Base-by-base conservation (phyloP, 1,140 invertebrate species). In the Ceratina japonica region DNA sequence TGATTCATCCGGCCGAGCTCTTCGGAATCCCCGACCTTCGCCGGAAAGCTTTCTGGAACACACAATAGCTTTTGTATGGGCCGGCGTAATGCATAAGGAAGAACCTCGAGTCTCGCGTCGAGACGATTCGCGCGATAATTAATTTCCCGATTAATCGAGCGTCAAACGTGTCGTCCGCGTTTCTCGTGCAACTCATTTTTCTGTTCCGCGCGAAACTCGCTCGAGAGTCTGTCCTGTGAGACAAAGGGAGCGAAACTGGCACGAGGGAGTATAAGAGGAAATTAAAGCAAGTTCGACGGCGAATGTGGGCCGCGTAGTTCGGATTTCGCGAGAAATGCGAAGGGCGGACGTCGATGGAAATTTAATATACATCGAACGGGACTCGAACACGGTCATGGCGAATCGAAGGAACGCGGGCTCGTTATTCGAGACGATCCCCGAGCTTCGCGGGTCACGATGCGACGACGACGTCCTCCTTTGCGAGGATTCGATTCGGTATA, bases 401-500 rank as follows among this genome's bases (percentile, higher is more conserved):
- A 75, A 66, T 66, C 27, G 62, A 22, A 66, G 51, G n/a, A 16
- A 75, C 27, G 54, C 61, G 31, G 31, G 51, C 1, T 15, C 52
- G 12, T 54, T 70, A 56, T 22, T 63, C 62, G 20, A 75, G 31
- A 58, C 66, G 56, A 76, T 71, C 51, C 54, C 27, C 27, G 27
- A 31, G 27, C 13, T 66, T 66, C n/a, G 18, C n/a, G n/a, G 24
- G 13, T 72, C n/a, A 59, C n/a, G 1, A 13, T 10, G 22, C n/a
- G 5, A 44, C 63, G 56, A n/a, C n/a, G 5, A 44, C 63, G 56
- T 73, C 20, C 56, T 44, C 20, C 51, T 37, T 27, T 63, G 52
- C 49, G 52, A 74, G 27, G 27, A 31, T 52, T 73, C 80, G n/a
- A 82, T 56, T 72, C 44, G 56, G 56, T 4, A 18, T 49, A 72